Percentiles rank a stretch among this genome's conserved stretches.
Conservation (phyloP, 2,888 invertebrate species). For the Tenthredo distinguenda region DNA sequence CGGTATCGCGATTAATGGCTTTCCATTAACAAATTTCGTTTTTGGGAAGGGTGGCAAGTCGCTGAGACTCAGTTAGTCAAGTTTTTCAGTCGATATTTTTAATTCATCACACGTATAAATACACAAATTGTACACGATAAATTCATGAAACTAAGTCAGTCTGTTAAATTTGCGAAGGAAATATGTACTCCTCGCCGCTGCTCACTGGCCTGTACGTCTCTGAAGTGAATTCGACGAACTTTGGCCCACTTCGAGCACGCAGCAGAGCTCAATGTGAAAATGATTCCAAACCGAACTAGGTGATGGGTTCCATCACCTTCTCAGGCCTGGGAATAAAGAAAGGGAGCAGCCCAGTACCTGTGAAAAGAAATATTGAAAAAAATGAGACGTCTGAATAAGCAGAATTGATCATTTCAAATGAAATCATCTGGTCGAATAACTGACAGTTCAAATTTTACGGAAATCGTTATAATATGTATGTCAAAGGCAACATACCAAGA, state of each 20-base stretch:
- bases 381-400: neutral
- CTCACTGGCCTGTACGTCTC: neutral
- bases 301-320: neutral
- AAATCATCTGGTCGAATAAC: neutral
- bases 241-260: neutral
- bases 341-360: conserved; percentile 24
- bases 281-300: neutral
- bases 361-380: neutral
- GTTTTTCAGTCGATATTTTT: neutral
- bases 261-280: neutral
- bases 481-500: neutral
- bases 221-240: neutral
- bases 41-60: neutral
- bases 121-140: neutral
- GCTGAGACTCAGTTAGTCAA: neutral
- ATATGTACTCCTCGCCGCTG: neutral
- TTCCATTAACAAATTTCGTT: neutral
- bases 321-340: neutral
- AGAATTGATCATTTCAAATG: neutral
- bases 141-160: neutral
- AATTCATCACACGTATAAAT: neutral
- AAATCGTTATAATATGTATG: neutral
- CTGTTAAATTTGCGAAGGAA: neutral
- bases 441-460: neutral
- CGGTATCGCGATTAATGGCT: neutral